Base-by-base conservation (phyloP, 2,797 vertebrate species). In the Acanthurus lineatus region DNA sequence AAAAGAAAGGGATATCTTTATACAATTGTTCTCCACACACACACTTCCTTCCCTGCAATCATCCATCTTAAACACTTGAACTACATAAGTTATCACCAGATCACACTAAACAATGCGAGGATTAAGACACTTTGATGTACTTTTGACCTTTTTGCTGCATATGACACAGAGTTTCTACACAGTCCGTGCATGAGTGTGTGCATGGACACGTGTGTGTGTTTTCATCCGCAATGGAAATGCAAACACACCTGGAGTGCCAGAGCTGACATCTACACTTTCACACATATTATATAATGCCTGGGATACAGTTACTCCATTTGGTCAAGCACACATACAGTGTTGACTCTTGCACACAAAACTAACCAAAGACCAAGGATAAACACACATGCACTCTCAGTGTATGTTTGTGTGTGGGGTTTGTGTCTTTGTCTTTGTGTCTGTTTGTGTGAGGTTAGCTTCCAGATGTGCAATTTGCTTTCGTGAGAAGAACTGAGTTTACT, bases 241-340 rank as follows among this genome's bases (percentile, higher is more conserved):
- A 94, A 92, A 94, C 92, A 93, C 91, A 94, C 89, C 93, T 94
- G 91, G 68, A 73, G 69, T 1, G 47, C 52, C 62, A 51, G 71
- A 75, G 73, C 86, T 81, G 89, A 87, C 88, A 73, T 86, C 63
- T 69, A 64, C 65, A 79, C 85, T 76, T 90, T 87, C 82, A 88
- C 89, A 92, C 86, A 3, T 82, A 85, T 91, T 85, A 82, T 90
- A 76, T 77, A 89, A 88, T 82, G 68, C 70, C 44, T 15, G 32
- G 16, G 69, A 49, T 67, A 80, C 80, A 88, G 86, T 63, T 70
- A 77, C 82, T 69, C 47, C 67, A 76, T 87, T 45, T 84, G 80
- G 15, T 84, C 81, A 66, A 69, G 57, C 68, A 32, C 73, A 84
- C 81, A 85, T 60, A 77, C 69, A 47, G 52, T 83, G 84, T 88